A percentile compares a stretch with the other conserved stretches of the same genome.
Evolutionary conservation across 1,140 invertebrate species (phyloP).

Genomic region (Drosophila obscura): DNA sequence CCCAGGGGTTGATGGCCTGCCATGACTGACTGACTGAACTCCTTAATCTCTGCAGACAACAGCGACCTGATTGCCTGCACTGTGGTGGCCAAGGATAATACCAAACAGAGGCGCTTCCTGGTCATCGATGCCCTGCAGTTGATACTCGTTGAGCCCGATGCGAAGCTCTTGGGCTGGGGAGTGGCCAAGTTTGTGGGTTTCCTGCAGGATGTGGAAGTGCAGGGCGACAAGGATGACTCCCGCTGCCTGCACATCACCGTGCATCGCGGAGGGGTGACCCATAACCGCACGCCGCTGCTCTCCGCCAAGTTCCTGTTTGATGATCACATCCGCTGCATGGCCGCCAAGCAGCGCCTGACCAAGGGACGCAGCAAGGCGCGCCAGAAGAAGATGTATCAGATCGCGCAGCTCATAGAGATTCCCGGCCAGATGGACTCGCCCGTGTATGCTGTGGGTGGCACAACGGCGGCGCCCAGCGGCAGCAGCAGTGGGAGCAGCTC

Average conservation of each 20-base stretch:
- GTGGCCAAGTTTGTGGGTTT: slow-evolving; percentile 97
- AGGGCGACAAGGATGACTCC: slow-evolving; percentile 97
- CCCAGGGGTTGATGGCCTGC: too few species aligned
- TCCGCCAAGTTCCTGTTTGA: slow-evolving; percentile 98
- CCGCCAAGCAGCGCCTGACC: slow-evolving; percentile 92
- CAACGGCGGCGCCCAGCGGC: slow-evolving; percentile 61
- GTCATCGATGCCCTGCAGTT: slow-evolving; percentile 97
- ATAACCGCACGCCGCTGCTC: slow-evolving; percentile 90
- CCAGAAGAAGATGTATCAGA: slow-evolving; percentile 97
- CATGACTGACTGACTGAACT: too few species aligned
- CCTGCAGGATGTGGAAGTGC: slow-evolving; percentile 91
- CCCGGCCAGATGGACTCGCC: slow-evolving; percentile 86
- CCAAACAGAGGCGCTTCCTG: slow-evolving; percentile 95
- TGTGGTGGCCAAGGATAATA: slow-evolving; percentile 94
- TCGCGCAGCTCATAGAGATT: slow-evolving; percentile 95
- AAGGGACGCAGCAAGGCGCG: slow-evolving; percentile 97
- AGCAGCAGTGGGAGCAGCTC: slow-evolving; percentile 51
- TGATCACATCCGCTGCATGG: slow-evolving; percentile 99
- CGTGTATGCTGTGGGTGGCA: slow-evolving; percentile 78
- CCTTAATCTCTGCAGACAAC: slow-evolving; percentile 89
- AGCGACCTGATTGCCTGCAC: slow-evolving; percentile 98
- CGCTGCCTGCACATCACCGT: slow-evolving; percentile 97
- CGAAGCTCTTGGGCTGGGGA: slow-evolving; percentile 96
- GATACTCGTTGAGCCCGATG: slow-evolving; percentile 98
- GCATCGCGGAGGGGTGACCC: slow-evolving; percentile 88